These are phyloP conservation scores for Drosophila engyochracea DNA, from an alignment of 2,888 invertebrate genomes.

Conservation along the genomic window DNA sequence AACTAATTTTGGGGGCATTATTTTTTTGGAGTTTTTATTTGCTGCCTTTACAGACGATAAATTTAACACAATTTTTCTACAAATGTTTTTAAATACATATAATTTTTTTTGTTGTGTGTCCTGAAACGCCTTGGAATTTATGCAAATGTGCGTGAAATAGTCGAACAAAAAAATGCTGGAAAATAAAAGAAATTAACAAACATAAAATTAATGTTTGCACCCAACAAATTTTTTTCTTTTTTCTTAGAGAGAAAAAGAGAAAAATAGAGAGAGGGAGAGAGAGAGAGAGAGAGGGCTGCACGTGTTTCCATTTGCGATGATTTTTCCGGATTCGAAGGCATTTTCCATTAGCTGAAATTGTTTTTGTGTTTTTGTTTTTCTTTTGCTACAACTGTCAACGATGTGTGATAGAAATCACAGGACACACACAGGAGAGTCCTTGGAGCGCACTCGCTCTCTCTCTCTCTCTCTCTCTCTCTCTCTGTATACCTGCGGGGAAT, in stretches of 20 bases:
- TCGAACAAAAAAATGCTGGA: conserved; percentile 50
- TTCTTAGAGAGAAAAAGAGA: conserved; percentile 17
- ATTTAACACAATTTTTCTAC: conserved; percentile 70
- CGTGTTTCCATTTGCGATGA: conserved; percentile 68
- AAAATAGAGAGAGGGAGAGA: neutral
- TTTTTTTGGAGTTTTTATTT: conserved; percentile 36
- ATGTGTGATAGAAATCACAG: conserved; percentile 68
- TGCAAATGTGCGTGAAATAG: conserved; percentile 82
- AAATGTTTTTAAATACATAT: conserved; percentile 26
- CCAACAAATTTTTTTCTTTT: conserved; percentile 63
- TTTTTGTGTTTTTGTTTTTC: conserved; percentile 28
- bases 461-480: neutral
- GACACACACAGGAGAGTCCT: conserved; percentile 14
- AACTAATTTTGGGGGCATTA: conserved; percentile 67
- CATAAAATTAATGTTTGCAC: conserved; percentile 83
- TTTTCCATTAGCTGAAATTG: conserved; percentile 61
- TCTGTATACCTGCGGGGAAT: conserved; percentile 39
- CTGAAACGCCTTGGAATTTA: conserved; percentile 65
- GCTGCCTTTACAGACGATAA: conserved; percentile 72
- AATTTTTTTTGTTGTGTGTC: neutral
- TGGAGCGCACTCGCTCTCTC: neutral
- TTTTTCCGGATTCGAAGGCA: conserved; percentile 34
- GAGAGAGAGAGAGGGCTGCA: conserved; percentile 45
- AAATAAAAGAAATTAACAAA: conserved; percentile 82
- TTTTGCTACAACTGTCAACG: conserved; percentile 52